phyloP scores from a whole-genome alignment of 2,113 vertebrate species.

The Monopterus albus region DNA sequence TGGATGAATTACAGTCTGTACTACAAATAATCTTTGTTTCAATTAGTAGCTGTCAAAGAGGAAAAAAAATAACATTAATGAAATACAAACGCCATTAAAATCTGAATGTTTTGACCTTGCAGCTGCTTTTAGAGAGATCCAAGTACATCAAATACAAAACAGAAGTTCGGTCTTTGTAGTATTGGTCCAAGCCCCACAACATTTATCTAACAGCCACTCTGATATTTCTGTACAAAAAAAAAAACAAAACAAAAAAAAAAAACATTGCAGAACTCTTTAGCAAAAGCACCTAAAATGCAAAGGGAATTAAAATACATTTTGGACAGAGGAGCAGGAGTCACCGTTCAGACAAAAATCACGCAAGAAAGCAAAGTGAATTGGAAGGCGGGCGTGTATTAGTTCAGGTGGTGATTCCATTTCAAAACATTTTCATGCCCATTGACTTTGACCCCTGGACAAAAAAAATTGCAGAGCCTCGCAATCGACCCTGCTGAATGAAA shows the following conservation, averaged over 20 bases:
- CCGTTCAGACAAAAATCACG: conserved; percentile 27
- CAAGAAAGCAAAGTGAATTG: conserved; percentile 51
- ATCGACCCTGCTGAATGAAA: conserved; percentile 43
- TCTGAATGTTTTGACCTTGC: conserved; percentile 45
- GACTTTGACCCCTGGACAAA: conserved; percentile 50
- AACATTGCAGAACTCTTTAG: conserved; percentile 45
- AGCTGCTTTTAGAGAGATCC: conserved; percentile 48
- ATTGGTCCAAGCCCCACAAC: conserved; percentile 65
- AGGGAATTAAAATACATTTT: conserved; percentile 66
- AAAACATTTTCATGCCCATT: conserved; percentile 50
- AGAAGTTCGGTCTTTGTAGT: conserved; percentile 65
- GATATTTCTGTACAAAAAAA: conserved; percentile 66
- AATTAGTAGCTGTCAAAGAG: conserved; percentile 38
- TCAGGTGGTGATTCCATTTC: conserved; percentile 55
- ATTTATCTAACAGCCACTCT: conserved; percentile 66
- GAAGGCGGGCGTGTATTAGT: conserved; percentile 50
- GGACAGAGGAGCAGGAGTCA: conserved; percentile 42
- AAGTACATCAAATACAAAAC: conserved; percentile 57
- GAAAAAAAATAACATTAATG: conserved; percentile 35
- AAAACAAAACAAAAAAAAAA: conserved; percentile 10
- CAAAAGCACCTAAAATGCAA: conserved; percentile 70
- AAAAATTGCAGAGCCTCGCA: conserved; percentile 36
- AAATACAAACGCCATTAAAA: conserved; percentile 55
- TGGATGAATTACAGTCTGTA: conserved; percentile 32
- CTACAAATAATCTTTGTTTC: conserved; percentile 8